A percentile compares a stretch with the other conserved stretches of the same genome.
Conservation (phyloP, 2,113 vertebrate species). For the Mellivora capensis region DNA sequence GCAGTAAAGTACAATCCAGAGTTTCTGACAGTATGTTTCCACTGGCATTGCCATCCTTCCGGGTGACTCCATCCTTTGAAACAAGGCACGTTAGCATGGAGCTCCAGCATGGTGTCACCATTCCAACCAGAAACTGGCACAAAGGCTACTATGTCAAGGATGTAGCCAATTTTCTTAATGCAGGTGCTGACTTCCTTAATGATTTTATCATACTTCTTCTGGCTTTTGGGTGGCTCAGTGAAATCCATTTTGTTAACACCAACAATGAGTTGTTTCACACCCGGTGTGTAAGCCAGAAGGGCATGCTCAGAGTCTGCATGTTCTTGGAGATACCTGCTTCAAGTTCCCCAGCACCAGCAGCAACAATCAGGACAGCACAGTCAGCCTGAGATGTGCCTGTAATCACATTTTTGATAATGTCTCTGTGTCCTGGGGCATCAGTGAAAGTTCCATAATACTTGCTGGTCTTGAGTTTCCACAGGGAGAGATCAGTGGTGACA, state of each 20-base stretch:
- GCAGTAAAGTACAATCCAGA: neutral
- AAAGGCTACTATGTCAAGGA: neutral
- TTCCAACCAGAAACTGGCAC: neutral
- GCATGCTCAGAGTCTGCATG: neutral
- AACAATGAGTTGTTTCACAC: neutral
- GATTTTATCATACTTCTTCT: neutral
- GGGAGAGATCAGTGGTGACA: neutral
- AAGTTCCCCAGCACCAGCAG: neutral
- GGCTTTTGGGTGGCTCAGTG: neutral
- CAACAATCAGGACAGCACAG: neutral
- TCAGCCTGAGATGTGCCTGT: neutral
- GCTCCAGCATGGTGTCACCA: neutral
- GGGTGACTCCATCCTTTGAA: neutral
- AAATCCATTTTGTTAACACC: neutral
- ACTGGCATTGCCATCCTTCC: neutral
- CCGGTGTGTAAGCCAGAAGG: neutral
- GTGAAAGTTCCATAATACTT: neutral
- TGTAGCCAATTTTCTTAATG: neutral
- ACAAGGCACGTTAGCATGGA: neutral
- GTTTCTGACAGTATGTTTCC: neutral
- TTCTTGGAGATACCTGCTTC: neutral
- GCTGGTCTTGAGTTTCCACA: neutral
- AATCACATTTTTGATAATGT: neutral
- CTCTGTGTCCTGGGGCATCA: neutral
- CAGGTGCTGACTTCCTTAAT: neutral